phyloP scores from a whole-genome alignment of 2,888 invertebrate genomes.

The Therioaphis trifolii region DNA sequence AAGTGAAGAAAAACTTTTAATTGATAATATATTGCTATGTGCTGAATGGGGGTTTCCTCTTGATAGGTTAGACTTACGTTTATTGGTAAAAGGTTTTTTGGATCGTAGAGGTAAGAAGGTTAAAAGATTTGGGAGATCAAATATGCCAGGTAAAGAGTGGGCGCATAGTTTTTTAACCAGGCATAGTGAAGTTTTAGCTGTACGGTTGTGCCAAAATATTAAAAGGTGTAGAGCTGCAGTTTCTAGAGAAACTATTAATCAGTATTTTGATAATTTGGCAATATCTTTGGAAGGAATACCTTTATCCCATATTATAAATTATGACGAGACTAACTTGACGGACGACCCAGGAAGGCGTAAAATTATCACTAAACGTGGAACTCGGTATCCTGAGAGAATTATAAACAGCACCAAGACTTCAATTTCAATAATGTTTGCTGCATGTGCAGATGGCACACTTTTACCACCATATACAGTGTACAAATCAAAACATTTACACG shows the following conservation, averaged over 20 bases:
- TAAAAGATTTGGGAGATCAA: constrained; percentile 64
- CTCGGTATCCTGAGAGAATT: constrained; percentile 63
- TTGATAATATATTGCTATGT: constrained; percentile 63
- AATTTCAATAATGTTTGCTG: constrained; percentile 64
- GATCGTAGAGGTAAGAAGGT: constrained; percentile 64
- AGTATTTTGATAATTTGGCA: constrained; percentile 66
- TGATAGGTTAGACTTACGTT: constrained; percentile 64
- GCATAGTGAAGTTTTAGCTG: constrained; percentile 64
- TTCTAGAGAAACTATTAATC: constrained; percentile 64
- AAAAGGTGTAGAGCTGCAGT: constrained; percentile 66
- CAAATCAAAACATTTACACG: constrained; percentile 63
- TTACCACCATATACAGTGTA: constrained; percentile 65
- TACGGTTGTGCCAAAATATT: constrained; percentile 63
- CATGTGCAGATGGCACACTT: constrained; percentile 63
- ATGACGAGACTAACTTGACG: constrained; percentile 67
- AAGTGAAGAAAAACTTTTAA: constrained; percentile 63
- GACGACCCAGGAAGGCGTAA: constrained; percentile 67
- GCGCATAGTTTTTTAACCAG: constrained; percentile 65
- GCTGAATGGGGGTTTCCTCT: constrained; percentile 66
- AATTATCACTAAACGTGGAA: constrained; percentile 63
- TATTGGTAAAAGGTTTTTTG: constrained; percentile 66
- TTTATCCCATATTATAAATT: constrained; percentile 66
- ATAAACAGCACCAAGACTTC: constrained; percentile 62
- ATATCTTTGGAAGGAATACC: constrained; percentile 63
- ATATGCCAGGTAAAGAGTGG: constrained; percentile 65